Evolutionary conservation across 2,888 invertebrate species (phyloP), one percentile per base, ranked within the genome.

Genomic region (Nephrotoma flavescens): DNA sequence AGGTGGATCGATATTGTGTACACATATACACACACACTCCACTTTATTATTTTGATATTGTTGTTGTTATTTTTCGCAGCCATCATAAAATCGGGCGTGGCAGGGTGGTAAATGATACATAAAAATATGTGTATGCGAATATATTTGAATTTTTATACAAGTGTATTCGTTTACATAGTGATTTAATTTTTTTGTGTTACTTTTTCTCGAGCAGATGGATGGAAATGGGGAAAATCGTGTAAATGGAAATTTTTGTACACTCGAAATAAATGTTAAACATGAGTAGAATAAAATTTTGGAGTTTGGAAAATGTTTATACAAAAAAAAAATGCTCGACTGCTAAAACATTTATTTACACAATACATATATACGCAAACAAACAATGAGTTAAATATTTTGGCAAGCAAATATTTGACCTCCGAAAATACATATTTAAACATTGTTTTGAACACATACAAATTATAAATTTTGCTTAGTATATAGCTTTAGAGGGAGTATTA

Each of bases 21-120:
- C 15, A 15, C 7, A 57, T 57, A 19, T 15, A 15, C 2, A 71
- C 9, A 71, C 71, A 71, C 31, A 71, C 71, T 71, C 7, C 11
- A n/a, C 4, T 19, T 47, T 12, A 47, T 47, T 12, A 31, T 71
- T 71, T 19, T 31, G 31, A n/a, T 31, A 3, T 71, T 71, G 9
- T 71, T 71, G 71, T 71, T 71, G 2, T 71, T 15, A 31, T 52
- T 71, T 71, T 71, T 84, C 84, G 84, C 84, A 84, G 84, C 84
- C 84, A 84, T 84, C 42, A 84, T 84, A 42, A 84, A 84, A 84
- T 84, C 42, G 84, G 84, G 84, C 84, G 84, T 84, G 41, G 84
- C 71, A 71, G 71, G 71, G 71, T 71, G 71, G 71, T 71, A 71
- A 71, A 71, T 71, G 9, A 31, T 71, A 71, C 31, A 31, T 4